phyloP scores from a whole-genome alignment of 92 coral and sea anemone genomes.

The Porites divaricata region DNA sequence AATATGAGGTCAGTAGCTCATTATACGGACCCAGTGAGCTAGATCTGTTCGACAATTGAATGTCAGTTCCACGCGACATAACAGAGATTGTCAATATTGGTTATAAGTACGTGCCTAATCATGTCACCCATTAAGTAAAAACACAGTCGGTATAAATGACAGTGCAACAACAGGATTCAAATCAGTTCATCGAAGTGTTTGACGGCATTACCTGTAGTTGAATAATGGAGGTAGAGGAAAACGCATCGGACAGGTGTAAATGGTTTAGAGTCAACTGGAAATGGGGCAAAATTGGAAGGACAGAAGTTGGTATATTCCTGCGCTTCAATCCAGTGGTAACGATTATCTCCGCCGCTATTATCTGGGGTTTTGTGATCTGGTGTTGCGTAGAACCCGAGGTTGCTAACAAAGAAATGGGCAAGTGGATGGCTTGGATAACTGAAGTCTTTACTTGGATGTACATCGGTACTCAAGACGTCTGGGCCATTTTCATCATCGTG shows the following conservation, averaged over 20 bases:
- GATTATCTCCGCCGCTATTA: conserved; percentile 58
- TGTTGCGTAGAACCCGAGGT: conserved; percentile 56
- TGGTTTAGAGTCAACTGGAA: background rate
- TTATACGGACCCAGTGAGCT: no score
- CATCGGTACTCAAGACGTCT: conserved; percentile 78
- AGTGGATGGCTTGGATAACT: conserved; percentile 72
- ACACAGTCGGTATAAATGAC: no score
- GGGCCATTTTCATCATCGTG: conserved; percentile 80
- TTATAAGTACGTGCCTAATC: no score
- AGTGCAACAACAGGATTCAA: no score
- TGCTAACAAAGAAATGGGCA: conserved; percentile 58
- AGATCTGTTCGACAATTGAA: no score
- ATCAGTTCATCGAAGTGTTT: background rate
- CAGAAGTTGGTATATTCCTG: background rate
- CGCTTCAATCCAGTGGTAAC: conserved; percentile 78
- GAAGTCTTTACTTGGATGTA: conserved; percentile 78
- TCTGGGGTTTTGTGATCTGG: conserved; percentile 81
- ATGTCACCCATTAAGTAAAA: no score
- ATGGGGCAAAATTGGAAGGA: background rate
- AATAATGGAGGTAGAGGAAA: background rate
- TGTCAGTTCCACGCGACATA: no score
- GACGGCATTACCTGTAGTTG: background rate
- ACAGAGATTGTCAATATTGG: no score
- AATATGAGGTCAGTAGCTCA: no score
- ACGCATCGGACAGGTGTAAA: background rate